These are phyloP conservation scores for Tenthredo livida DNA, from an alignment of 2,888 invertebrate genomes.

Conservation along the genomic window DNA sequence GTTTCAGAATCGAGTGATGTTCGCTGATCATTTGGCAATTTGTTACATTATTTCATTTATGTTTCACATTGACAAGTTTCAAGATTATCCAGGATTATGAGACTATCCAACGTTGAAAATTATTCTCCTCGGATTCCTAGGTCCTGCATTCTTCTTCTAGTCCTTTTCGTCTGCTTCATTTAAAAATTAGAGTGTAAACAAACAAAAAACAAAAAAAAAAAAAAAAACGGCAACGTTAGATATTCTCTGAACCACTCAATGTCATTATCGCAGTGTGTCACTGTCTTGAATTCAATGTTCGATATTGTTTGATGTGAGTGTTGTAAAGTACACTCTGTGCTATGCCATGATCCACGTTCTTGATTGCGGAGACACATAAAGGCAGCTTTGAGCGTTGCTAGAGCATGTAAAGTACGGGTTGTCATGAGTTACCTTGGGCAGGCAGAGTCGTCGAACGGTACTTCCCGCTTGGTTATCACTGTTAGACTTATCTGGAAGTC, in stretches of 20 bases:
- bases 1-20: background rate
- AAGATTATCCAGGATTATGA: background rate
- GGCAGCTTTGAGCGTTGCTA: conserved; percentile 15
- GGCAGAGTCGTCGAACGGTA: conserved; percentile 41
- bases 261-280: background rate
- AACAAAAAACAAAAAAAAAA: background rate
- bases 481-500: background rate
- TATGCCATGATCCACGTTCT: background rate
- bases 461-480: background rate
- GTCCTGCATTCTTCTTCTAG: background rate
- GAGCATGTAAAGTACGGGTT: conserved; percentile 33
- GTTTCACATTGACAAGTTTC: background rate
- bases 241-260: background rate
- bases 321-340: background rate
- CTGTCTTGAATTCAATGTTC: conserved; percentile 21
- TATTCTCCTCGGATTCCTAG: background rate
- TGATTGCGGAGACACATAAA: background rate
- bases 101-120: background rate
- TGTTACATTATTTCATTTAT: background rate
- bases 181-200: background rate
- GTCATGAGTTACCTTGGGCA: conserved; percentile 13
- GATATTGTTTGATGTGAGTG: background rate
- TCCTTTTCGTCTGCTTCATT: background rate
- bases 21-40: background rate
- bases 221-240: background rate